Conservation (phyloP, 2,113 vertebrate genomes). For the Spermophilus dauricus region DNA sequence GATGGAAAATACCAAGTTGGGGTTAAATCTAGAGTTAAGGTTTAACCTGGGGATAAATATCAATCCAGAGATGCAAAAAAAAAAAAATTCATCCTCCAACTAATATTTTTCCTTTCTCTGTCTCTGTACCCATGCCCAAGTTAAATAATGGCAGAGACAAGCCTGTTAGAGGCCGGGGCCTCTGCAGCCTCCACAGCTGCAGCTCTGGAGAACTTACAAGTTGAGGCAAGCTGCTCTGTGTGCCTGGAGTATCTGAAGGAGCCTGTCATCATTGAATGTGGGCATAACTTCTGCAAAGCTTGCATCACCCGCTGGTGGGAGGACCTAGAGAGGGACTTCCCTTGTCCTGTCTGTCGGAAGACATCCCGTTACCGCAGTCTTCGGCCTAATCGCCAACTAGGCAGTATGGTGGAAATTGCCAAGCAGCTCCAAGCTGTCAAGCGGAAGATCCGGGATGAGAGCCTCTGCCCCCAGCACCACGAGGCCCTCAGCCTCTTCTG, state of each 20-base stretch:
- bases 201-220: conserved; percentile 86
- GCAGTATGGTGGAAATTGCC: conserved; percentile 96
- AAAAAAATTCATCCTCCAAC: neutral
- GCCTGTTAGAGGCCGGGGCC: conserved; percentile 80
- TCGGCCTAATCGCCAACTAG: conserved; percentile 93
- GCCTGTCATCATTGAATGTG: conserved; percentile 94
- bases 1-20: neutral
- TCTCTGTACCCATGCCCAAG: conserved; percentile 35
- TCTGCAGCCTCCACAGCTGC: conserved; percentile 82
- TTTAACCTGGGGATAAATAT: conserved; percentile 14
- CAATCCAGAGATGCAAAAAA: neutral
- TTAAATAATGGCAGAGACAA: conserved; percentile 83
- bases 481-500: conserved; percentile 95
- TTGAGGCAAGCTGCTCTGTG: conserved; percentile 94
- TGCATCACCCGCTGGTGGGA: conserved; percentile 95
- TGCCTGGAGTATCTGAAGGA: conserved; percentile 95
- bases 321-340: conserved; percentile 88
- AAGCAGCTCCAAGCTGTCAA: conserved; percentile 92
- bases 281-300: conserved; percentile 94
- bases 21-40: neutral
- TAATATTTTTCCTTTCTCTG: conserved; percentile 51
- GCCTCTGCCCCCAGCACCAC: conserved; percentile 90
- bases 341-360: conserved; percentile 95
- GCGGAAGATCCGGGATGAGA: conserved; percentile 83
- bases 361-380: conserved; percentile 91